Evolutionary conservation across 2,797 vertebrate genomes (phyloP), one percentile per base, ranked within the genome.

Genomic region (Manis pentadactyla): DNA sequence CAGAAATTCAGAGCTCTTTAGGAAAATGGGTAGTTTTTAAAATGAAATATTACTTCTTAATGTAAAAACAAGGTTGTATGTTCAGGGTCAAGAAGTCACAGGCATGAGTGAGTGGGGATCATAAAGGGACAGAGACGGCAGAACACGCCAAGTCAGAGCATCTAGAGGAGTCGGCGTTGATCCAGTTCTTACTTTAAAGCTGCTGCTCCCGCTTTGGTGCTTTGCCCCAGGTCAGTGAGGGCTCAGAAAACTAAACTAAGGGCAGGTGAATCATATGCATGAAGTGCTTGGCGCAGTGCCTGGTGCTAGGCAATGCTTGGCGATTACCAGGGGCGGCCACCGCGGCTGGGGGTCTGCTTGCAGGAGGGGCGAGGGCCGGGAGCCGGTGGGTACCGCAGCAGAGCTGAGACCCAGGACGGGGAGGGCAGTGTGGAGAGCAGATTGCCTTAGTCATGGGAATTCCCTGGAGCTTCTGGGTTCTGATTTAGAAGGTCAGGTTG

Each of bases 41-140:
- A 82, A 59, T 59, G 4, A 89, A 88, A 37, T 61, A 59, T n/a
- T 74, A 21, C 37, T 92, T 93, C 15, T 87, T 82, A 37, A 81
- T 81, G 90, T 91, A 55, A 90, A 95, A 91, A n/a, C 31, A 61
- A 85, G 23, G 46, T 83, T 68, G 13, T 68, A 55, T 64, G 66
- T 75, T 94, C 57, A 71, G 55, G 29, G 75, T 18, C 4, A 64
- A 86, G 78, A 88, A 85, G 5, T 2, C 37, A 71, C 1, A 57
- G 53, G 61, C 19, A 68, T 12, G 64, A 90, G 68, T 34, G 15
- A 53, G 7, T 57, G 27, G 39, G 29, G 49, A 9, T 87, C 66
- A 64, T 9, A 66, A 87, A 83, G 39, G 19, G 15, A 19, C 31
- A 53, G 61, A 87, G 69, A 87, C 34, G 7, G 37, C 18, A 25